Evolutionary conservation across 2,888 invertebrate species (phyloP), one percentile per base, ranked within the genome.

Genomic region (Ferrisia virgata): DNA sequence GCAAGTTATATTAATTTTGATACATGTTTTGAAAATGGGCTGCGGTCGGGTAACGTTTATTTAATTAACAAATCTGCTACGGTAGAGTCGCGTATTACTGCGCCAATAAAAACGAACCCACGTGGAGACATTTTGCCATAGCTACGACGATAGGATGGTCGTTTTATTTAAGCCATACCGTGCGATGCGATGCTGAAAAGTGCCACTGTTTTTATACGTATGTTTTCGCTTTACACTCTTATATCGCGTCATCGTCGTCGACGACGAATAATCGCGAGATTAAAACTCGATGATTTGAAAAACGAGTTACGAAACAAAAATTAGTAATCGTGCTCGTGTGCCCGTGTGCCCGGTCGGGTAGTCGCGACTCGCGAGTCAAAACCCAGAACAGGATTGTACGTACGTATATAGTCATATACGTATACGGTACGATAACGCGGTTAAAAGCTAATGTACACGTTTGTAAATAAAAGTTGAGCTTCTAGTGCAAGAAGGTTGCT

Each of bases 1-100:
- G 36, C 8, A 76, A 76, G 33, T 76, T 76, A 76, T 76, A 76
- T 76, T 76, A 76, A 76, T 76, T 76, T 76, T 36, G 72, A 76
- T 76, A 76, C 72, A 76, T 76, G 72, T 36, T 76, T 36, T 5
- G 13, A 64, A 64, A 64, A 64, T 28, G 64, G 28, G n/a, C 64
- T 25, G 28, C 64, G 15, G 25, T 64, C 13, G 9, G 13, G 72
- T 76, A 76, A 76, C 33, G 36, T 36, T 76, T 36, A 76, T 76
- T 76, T 76, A 76, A 76, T 76, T 76, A 76, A 76, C 36, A 76
- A 76, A 76, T 36, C 36, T 6, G 13, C 15, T n/a, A 28, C 72
- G 36, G n/a, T n/a, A n/a, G n/a, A n/a, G n/a, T 76, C 36, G 36
- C 0, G 36, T 5, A 3, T 47, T n/a, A n/a, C 47, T 53, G 36